Base-by-base conservation (phyloP, 2,888 invertebrate genomes). In the Acronicta alni region DNA sequence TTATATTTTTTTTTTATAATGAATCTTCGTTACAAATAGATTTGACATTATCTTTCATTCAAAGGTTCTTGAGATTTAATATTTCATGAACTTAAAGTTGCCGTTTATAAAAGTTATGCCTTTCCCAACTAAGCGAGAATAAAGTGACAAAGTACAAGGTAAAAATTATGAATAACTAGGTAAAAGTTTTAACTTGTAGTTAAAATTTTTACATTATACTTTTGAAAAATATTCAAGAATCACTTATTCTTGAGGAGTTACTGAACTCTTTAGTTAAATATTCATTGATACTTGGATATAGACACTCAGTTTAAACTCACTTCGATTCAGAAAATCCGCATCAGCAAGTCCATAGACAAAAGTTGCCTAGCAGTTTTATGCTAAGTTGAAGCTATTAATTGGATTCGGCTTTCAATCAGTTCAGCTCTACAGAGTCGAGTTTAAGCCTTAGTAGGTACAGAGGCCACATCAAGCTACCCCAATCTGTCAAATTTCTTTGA, bases 231-330 rank as follows among this genome's bases (percentile, higher is more conserved):
- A 39, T 17, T 39, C 39, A 16, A 39, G 38, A n/a, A 15, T 38
- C 10, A 16, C 16, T 10, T 10, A 16, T 17, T 17, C 10, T 39
- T 2, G 38, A 15, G 3, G 16, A 41, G 18, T 18, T 18, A 18
- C 18, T 41, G 5, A 20, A 41, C 41, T 41, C n/a, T 43, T 26
- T 17, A 43, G n/a, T 23, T 23, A 18, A 43, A 43, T 43, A 43
- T 26, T 43, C 26, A 43, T 23, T 3, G 35, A n/a, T 6, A n/a
- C n/a, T 35, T n/a, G n/a, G 35, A 6, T 7, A 35, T n/a, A n/a
- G 7, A 32, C 5, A 14, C 32, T 1, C 3, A 10, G 8, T 1
- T 23, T 23, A 23, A 23, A 23, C n/a, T n/a, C n/a, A n/a, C n/a
- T n/a, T n/a, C n/a, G n/a, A n/a, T n/a, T n/a, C n/a, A n/a, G n/a